Base-by-base conservation (phyloP, 2,113 vertebrate genomes). In the Mirza zaza region DNA sequence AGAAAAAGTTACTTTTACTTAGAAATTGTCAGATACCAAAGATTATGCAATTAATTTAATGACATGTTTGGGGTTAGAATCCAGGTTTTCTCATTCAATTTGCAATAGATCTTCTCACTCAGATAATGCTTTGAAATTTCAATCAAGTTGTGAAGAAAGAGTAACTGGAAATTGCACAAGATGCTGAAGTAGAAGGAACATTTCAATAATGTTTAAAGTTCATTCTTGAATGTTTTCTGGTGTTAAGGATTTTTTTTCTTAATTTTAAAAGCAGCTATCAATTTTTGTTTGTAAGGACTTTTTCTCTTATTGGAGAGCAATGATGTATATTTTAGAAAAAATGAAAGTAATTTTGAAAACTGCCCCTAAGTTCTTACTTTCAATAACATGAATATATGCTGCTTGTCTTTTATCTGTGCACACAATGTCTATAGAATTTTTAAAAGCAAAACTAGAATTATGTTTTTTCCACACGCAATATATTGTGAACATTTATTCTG, bases 181-280 rank as follows among this genome's bases (percentile, higher is more conserved):
- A 55, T 68, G 50, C 67, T 80, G 14, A 63, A 76, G 67, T 65
- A 90, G 48, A 93, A 93, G 57, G 48, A 52, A 86, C 73, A 27
- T 90, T 81, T 86, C 75, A 93, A 7, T 81, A n/a, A 68, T 85
- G 80, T 90, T 90, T 90, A 75, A 90, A 81, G 67, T 95, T 93
- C 67, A 48, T 84, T 39, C 32, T 79, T 92, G 23, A 65, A 27
- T 73, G 36, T 25, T 61, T 48, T 76, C 14, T 76, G 18, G 50
- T 42, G 67, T 87, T 70, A 67, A 91, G 50, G 42, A 39, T 80
- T 39, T 71, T 52, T 59, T 27, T 65, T 71, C 59, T 87, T 71
- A 23, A 75, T 81, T 93, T 93, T 90, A 87, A 90, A 90, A 90
- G 65, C 11, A 75, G 6, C 18, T 36, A 8, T 94, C 48, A 36